Percentiles rank a stretch among this genome's conserved stretches.
These are phyloP conservation scores for Tetramorium parvispinum DNA, from an alignment of 1,140 invertebrate genomes.

Conservation along the genomic window DNA sequence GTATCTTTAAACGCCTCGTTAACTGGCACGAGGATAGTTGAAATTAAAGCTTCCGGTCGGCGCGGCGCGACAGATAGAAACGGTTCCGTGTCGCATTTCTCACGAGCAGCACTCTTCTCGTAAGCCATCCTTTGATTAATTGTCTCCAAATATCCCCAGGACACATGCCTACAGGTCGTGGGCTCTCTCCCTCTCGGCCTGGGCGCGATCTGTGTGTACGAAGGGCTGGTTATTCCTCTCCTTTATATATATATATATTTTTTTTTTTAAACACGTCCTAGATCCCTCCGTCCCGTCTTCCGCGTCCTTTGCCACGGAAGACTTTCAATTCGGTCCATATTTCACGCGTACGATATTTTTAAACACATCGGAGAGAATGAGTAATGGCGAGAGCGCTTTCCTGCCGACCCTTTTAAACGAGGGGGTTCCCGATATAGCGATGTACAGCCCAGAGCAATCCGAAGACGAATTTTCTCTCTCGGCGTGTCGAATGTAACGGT, in stretches of 20 bases:
- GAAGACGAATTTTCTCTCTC: conserved; percentile 52
- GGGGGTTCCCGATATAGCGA: conserved; percentile 60
- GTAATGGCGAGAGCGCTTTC: conserved; percentile 71
- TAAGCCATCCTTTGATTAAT: conserved; percentile 81
- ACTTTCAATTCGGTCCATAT: conserved; percentile 77
- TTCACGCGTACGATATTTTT: conserved; percentile 76
- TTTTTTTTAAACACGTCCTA: conserved; percentile 64
- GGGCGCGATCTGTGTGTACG: conserved; percentile 40
- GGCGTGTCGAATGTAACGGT: conserved; percentile 44
- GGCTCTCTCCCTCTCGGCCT: conserved; percentile 48
- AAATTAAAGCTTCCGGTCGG: conserved; percentile 53
- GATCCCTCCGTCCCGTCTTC: conserved; percentile 57
- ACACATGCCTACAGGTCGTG: conserved; percentile 58
- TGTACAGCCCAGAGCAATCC: conserved; percentile 8
- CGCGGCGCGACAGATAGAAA: conserved; percentile 71
- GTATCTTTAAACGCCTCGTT: background rate
- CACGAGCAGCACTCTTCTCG: conserved; percentile 78
- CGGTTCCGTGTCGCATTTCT: conserved; percentile 80
- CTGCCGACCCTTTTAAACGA: conserved; percentile 50
- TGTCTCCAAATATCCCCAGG: conserved; percentile 71
- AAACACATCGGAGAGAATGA: conserved; percentile 73
- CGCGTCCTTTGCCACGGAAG: conserved; percentile 58
- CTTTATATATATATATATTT: conserved; percentile 35
- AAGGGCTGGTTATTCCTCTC: conserved; percentile 70
- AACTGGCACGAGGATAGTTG: background rate